Evolutionary conservation across 2,113 vertebrate genomes (phyloP).

Genomic region (Hemibagrus wyckioides): DNA sequence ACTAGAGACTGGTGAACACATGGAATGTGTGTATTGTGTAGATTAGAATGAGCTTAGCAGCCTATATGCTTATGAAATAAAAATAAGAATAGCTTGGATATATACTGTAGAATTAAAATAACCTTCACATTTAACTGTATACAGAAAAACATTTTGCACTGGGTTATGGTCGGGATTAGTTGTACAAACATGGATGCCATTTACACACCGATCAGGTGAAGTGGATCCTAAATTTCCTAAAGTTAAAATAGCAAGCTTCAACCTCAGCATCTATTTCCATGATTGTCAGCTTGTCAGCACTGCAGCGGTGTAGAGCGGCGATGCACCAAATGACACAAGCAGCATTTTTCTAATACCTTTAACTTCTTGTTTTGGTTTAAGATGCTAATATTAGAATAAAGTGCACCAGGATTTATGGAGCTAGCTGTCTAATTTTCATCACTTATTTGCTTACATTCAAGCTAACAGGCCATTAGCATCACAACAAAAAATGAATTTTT

Average conservation of each 20-base stretch:
- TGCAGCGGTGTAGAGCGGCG: neutral
- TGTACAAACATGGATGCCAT: neutral
- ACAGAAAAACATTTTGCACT: neutral
- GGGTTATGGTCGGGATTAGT: neutral
- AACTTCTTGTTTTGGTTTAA: neutral
- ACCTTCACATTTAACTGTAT: neutral
- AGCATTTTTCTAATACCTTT: neutral
- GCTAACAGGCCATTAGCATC: conserved; percentile 10
- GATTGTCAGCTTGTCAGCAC: neutral
- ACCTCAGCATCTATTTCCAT: neutral
- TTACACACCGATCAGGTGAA: neutral
- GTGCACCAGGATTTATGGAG: neutral
- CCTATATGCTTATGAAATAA: neutral
- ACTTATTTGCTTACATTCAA: conserved; percentile 1
- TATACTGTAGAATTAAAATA: neutral
- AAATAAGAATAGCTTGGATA: neutral
- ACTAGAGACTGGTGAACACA: conserved; percentile 9
- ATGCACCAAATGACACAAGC: neutral
- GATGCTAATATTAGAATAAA: neutral
- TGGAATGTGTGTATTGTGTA: conserved; percentile 39
- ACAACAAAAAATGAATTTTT: neutral
- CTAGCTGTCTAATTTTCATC: neutral
- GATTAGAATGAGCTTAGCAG: neutral
- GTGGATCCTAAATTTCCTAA: neutral
- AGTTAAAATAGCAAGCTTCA: neutral